These are phyloP conservation scores for Clostera curtula DNA, from an alignment of 2,888 invertebrate genomes.

Conservation along the genomic window DNA sequence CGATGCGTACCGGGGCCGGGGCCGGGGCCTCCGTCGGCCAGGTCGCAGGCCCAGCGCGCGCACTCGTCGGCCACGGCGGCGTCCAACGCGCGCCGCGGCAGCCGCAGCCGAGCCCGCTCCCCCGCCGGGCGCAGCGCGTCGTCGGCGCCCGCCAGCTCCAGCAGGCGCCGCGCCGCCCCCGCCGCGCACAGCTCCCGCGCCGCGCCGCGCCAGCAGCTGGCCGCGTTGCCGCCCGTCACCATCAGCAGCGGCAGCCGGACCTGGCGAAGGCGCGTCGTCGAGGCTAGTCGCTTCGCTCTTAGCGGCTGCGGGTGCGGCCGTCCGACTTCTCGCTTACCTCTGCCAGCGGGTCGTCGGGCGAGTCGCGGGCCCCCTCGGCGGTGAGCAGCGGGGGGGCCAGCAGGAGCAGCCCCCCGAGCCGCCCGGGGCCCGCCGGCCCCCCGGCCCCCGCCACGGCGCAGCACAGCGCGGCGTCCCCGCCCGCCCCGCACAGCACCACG, in stretches of 20 bases:
- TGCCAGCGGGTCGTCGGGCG: constrained; percentile 75
- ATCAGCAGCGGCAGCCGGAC: constrained; percentile 29
- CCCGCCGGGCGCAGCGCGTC: constrained; percentile 75
- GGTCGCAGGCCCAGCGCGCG: constrained; percentile 39
- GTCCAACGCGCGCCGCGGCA: constrained; percentile 84
- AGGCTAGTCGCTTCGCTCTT: not conserved
- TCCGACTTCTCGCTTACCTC: constrained; percentile 3
- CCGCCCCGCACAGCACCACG: constrained; percentile 25
- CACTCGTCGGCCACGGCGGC: constrained; percentile 54
- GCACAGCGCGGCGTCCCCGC: constrained; percentile 18
- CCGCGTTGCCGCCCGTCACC: constrained; percentile 32
- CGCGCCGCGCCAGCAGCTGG: constrained; percentile 42
- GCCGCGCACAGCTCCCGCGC: constrained; percentile 46
- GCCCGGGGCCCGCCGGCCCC: constrained; percentile 20
- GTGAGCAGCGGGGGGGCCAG: constrained; percentile 81
- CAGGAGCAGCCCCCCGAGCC: constrained; percentile 75
- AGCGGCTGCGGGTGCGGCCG: not conserved
- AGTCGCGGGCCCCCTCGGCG: constrained; percentile 78
- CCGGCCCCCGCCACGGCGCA: constrained; percentile 20
- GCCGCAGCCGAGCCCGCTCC: constrained; percentile 74
- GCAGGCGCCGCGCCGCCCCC: constrained; percentile 78
- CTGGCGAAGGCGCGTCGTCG: constrained; percentile 39
- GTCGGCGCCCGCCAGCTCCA: constrained; percentile 75
- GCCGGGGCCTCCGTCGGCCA: constrained; percentile 20
- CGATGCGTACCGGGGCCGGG: constrained; percentile 2